phyloP scores from a whole-genome alignment of 2,888 invertebrate genomes.

The Listrodromus nycthemerus region DNA sequence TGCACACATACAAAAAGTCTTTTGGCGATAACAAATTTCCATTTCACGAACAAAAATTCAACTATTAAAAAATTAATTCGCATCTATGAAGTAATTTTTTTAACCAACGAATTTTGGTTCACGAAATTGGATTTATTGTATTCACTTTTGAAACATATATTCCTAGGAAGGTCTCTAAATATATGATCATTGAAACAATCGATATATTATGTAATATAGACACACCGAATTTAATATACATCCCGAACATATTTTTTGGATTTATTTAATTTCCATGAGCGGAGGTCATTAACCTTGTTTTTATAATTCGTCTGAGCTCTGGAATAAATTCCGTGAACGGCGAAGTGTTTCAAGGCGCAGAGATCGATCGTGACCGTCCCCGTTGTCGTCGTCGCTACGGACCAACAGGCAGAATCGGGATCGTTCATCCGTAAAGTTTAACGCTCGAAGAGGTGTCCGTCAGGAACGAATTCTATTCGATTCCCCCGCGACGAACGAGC shows the following conservation, averaged over 20 bases:
- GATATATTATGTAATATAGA: background rate
- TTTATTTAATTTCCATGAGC: background rate
- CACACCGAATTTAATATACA: background rate
- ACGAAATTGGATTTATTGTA: too few species aligned
- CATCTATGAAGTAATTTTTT: too few species aligned
- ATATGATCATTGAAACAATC: too few species aligned
- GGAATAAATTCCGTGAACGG: slow-evolving; percentile 10
- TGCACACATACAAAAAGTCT: too few species aligned
- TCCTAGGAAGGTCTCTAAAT: too few species aligned
- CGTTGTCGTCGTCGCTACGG: slow-evolving; percentile 47
- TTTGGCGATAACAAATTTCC: too few species aligned
- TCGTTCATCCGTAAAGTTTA: slow-evolving; percentile 62
- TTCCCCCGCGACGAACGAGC: slow-evolving; percentile 38
- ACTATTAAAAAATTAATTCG: too few species aligned
- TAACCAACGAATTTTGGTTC: too few species aligned
- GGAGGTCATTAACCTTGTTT: background rate
- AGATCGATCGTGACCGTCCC: slow-evolving; percentile 50
- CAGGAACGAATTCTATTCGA: slow-evolving; percentile 62
- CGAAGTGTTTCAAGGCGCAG: slow-evolving; percentile 56
- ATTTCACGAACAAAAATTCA: too few species aligned
- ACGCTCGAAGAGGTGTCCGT: slow-evolving; percentile 62
- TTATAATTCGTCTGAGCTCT: background rate
- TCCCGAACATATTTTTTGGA: too few species aligned
- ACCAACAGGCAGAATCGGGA: slow-evolving; percentile 31
- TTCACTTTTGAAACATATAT: too few species aligned